phyloP scores from a whole-genome alignment of 2,888 invertebrate species.

The Spodoptera exigua region DNA sequence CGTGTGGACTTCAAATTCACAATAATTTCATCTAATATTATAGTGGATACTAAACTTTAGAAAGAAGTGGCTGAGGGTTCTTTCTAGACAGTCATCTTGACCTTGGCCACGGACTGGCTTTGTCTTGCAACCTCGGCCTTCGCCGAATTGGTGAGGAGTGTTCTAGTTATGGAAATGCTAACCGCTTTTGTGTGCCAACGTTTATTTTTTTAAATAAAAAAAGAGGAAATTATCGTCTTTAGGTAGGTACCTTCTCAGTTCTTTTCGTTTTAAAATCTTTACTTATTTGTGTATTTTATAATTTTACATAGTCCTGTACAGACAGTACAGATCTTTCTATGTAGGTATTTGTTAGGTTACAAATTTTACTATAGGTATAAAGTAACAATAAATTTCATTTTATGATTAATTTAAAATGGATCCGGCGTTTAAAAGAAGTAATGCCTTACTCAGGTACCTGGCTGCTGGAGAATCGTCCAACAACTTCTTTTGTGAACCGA shows the following conservation, averaged over 20 bases:
- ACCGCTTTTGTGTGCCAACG: conserved; percentile 2
- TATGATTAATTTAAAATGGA: no score
- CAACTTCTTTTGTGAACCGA: not conserved
- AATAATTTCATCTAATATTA: conserved; percentile 13
- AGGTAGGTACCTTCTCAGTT: no score
- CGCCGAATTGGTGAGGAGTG: conserved; percentile 38
- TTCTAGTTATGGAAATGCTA: conserved; percentile 40
- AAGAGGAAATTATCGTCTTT: not conserved
- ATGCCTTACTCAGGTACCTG: no score
- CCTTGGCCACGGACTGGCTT: conserved; percentile 50
- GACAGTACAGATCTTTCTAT: no score
- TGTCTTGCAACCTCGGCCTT: conserved; percentile 52
- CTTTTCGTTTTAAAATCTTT: no score
- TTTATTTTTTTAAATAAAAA: conserved; percentile 9
- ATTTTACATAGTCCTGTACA: no score
- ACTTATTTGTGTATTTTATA: no score
- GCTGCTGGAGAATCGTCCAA: no score
- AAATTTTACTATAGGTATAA: no score
- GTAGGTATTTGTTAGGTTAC: no score
- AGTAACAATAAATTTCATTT: no score
- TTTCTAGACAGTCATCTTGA: conserved; percentile 44
- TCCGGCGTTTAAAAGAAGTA: no score
- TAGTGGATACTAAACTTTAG: conserved; percentile 28
- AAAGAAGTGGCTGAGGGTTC: conserved; percentile 43
- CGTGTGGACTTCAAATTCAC: conserved; percentile 12